Percentiles rank a stretch among this genome's conserved stretches.
phyloP scores from a whole-genome alignment of 2,888 invertebrate genomes.

The Trissoscelio sp. region DNA sequence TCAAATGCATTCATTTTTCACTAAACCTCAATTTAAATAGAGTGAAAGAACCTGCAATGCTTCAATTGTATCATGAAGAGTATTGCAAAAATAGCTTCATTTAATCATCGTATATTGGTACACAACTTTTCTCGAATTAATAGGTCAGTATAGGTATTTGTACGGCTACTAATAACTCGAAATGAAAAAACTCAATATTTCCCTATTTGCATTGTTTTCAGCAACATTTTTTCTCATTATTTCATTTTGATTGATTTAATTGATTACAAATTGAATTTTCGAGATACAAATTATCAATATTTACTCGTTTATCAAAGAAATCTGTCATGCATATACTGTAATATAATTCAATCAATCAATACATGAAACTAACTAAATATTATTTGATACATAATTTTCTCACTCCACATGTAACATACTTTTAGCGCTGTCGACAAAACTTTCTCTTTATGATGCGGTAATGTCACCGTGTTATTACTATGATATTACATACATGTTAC shows the following conservation, averaged over 20 bases:
- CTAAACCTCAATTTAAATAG: not conserved
- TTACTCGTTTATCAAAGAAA: too few relatives aligned
- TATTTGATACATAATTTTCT: not conserved
- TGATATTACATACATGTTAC: not conserved
- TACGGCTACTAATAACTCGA: too few relatives aligned
- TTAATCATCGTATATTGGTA: too few relatives aligned
- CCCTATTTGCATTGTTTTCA: too few relatives aligned
- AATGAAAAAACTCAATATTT: too few relatives aligned
- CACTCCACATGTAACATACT: constrained; percentile 1
- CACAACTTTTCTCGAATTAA: too few relatives aligned
- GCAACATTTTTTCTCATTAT: too few relatives aligned
- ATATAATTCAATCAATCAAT: not conserved
- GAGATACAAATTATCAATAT: too few relatives aligned
- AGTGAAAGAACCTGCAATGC: not conserved
- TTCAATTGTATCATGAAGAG: not conserved
- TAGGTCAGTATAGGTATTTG: not conserved
- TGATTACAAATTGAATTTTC: too few relatives aligned
- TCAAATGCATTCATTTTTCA: not conserved
- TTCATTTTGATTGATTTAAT: too few relatives aligned
- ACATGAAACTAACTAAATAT: not conserved
- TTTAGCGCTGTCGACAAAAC: not conserved
- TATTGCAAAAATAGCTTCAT: not conserved
- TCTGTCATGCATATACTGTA: not conserved
- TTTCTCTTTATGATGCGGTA: constrained; percentile 7
- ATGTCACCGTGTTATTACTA: constrained; percentile 1